Percentiles rank a stretch among this genome's conserved stretches.
These are phyloP conservation scores for Malurus splendens DNA, from an alignment of 2,797 vertebrate species.

Conservation along the genomic window DNA sequence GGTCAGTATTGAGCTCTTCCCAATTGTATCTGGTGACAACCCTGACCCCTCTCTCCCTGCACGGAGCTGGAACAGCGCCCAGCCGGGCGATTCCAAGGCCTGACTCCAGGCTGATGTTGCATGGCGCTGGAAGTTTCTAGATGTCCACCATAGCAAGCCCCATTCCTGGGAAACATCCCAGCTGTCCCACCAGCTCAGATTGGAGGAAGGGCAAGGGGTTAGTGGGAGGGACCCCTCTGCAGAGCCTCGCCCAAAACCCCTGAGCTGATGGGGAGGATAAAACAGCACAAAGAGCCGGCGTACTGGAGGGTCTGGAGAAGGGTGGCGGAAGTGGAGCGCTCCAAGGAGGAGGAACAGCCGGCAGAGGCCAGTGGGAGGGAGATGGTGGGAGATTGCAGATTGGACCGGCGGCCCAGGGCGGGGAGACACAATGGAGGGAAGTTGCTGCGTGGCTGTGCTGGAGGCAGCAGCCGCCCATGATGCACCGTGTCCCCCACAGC, in stretches of 20 bases:
- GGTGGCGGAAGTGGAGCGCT: background rate
- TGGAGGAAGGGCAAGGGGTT: background rate
- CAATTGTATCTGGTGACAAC: accelerated
- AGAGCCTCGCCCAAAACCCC: background rate
- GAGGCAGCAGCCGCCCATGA: background rate
- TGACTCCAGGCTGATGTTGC: background rate
- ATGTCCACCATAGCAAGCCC: background rate
- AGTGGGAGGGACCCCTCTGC: conserved; percentile 17
- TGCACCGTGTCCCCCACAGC: accelerated
- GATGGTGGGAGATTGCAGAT: conserved; percentile 7
- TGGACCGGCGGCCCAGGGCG: background rate
- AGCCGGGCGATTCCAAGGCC: accelerated
- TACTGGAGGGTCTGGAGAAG: background rate
- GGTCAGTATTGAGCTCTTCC: background rate
- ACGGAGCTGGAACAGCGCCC: background rate
- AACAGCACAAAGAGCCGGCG: background rate
- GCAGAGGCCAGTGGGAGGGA: background rate
- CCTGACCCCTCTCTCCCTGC: accelerated
- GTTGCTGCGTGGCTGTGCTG: background rate
- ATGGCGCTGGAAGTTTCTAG: background rate
- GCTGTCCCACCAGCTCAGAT: conserved; percentile 18
- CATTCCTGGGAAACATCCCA: conserved; percentile 29
- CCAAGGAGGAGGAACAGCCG: conserved; percentile 43
- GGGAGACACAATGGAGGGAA: conserved; percentile 47
- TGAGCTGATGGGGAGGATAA: background rate